Base-by-base conservation (phyloP, 2,797 vertebrate genomes). In the Carduelis carduelis region DNA sequence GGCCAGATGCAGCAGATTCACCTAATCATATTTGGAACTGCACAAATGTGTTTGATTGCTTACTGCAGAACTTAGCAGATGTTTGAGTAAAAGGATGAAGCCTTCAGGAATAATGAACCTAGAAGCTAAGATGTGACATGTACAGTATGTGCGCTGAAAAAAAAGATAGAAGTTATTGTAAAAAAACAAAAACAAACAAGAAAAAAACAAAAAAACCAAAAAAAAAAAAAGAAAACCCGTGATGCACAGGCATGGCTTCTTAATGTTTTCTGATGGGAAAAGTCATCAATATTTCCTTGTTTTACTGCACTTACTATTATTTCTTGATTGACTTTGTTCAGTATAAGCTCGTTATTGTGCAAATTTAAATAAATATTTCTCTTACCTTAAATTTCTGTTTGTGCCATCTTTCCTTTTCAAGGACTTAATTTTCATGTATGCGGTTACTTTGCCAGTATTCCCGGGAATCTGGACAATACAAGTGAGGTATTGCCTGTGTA, bases 361-460 rank as follows among this genome's bases (percentile, higher is more conserved):
- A 98, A 98, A 98, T 99, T 99, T 98, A 99, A 99, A 99, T 99
- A 99, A 99, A 99, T 99, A 99, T 99, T 99, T 99, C 98, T 98
- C 98, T 98, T 98, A 98, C 97, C 97, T 98, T 98, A 97, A 49
- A 28, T 39, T 89, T 66, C 28, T 84, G 34, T 91, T 89, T 30
- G 24, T 75, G 65, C 71, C 17, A 5, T 53, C 64, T 87, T 96
- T 83, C 43, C 50, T 95, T 83, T 76, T 49, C 64, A 50, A 53
- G 39, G 35, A 30, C 49, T 20, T 49, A 3, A 27, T 68, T 88
- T 68, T 34, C 46, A 27, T 21, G 6, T 3, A 1, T 43, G 9
- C 22, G 70, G 35, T 39, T 39, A 21, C 15, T 57, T 55, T 79
- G 24, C 43, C 24, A n/a, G 23, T 14, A 7, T 39, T 79, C 19